A percentile compares a stretch with the other conserved stretches of the same genome.
Evolutionary conservation across 2,113 vertebrate genomes (phyloP).

Genomic region (Pyxicephalus adspersus): DNA sequence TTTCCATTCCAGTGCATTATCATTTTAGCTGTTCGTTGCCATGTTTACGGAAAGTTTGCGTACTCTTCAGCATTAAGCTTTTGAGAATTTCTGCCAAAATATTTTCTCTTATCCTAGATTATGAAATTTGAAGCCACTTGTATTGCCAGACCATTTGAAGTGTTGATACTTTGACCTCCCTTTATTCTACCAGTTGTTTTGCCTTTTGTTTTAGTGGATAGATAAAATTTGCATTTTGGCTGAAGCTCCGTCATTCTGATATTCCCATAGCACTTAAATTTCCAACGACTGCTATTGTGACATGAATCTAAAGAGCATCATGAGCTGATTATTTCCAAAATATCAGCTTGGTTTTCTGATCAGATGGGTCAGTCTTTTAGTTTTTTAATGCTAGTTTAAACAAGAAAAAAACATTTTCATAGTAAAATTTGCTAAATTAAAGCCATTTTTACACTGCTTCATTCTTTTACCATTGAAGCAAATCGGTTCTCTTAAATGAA

Average conservation of each 20-base stretch:
- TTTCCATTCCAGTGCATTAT: neutral
- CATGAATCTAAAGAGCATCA: neutral
- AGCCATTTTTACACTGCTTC: too few relatives aligned
- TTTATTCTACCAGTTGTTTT: neutral
- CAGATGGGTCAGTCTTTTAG: too few relatives aligned
- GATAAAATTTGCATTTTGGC: neutral
- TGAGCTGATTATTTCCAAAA: neutral
- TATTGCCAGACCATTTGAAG: neutral
- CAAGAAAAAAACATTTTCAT: too few relatives aligned
- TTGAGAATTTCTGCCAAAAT: slow-evolving; percentile 34
- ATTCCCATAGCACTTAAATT: neutral
- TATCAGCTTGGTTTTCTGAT: neutral
- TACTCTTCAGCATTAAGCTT: slow-evolving; percentile 7
- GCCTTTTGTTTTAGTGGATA: neutral
- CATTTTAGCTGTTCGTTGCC: slow-evolving; percentile 7
- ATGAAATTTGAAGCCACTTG: slow-evolving; percentile 34
- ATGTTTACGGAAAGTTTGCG: slow-evolving; percentile 49
- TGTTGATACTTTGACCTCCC: neutral
- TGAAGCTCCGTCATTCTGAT: neutral
- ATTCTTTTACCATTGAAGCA: too few relatives aligned
- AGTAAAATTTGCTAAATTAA: too few relatives aligned
- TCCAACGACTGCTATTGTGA: neutral
- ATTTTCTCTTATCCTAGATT: slow-evolving; percentile 34
- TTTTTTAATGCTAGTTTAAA: too few relatives aligned
- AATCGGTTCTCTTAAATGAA: too few relatives aligned